Conservation (phyloP, 2,888 invertebrate genomes). For the Cyrtodaria siliqua region DNA sequence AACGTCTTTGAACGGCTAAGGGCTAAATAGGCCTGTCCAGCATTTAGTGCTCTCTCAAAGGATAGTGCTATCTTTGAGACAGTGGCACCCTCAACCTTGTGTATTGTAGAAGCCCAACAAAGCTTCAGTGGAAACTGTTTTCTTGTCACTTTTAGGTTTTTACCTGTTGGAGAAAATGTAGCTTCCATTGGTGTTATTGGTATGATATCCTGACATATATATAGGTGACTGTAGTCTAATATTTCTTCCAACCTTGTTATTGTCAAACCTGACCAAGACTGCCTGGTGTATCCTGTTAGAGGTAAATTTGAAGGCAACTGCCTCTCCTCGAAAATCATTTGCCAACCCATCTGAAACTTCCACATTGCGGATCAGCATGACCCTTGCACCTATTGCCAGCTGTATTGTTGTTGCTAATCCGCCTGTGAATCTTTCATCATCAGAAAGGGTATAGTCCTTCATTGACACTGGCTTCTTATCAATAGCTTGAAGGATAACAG, state of each 20-base stretch:
- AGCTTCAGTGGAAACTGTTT: conserved; percentile 23
- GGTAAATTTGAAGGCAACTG: not conserved
- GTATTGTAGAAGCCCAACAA: conserved; percentile 4
- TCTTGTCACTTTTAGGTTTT: conserved; percentile 6
- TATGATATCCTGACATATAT: conserved; percentile 13
- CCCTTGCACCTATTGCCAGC: conserved; percentile 7
- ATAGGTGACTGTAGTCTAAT: conserved; percentile 1
- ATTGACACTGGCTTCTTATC: conserved; percentile 14
- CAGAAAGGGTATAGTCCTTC: conserved; percentile 11
- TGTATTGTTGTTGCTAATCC: conserved; percentile 5
- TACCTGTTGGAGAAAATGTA: conserved; percentile 10
- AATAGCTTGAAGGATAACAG: conserved; percentile 1
- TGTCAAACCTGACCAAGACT: conserved; percentile 13
- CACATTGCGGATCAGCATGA: conserved; percentile 17
- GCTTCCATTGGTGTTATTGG: conserved; percentile 18
- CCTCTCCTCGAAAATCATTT: conserved; percentile 13
- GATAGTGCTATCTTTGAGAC: conserved; percentile 1
- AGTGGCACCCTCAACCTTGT: conserved; percentile 15
- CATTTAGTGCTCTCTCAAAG: not conserved
- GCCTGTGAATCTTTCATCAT: conserved; percentile 16
- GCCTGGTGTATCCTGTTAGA: not conserved
- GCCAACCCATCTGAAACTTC: conserved; percentile 11
- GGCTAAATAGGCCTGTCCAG: conserved; percentile 15
- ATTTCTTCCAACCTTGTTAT: not conserved
- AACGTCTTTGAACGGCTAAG: conserved; percentile 1